Evolutionary conservation across 2,797 vertebrate genomes (phyloP).

Genomic region (Sebastes minor): DNA sequence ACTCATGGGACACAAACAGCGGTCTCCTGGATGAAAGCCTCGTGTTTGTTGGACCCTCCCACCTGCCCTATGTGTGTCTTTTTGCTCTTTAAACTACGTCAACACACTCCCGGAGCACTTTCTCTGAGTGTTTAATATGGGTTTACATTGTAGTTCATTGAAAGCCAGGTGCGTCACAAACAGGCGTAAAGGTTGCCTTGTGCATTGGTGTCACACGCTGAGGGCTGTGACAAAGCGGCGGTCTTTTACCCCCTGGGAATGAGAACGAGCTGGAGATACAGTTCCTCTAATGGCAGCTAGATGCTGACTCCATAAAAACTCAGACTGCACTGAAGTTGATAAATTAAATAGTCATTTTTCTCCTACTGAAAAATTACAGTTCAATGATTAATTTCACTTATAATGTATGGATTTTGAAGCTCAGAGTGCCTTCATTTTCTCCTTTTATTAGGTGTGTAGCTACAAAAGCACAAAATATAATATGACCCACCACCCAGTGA

Average conservation of each 20-base stretch:
- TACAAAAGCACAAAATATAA: neutral
- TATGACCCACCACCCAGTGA: neutral
- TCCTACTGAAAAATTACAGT: neutral
- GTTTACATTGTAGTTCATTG: too few relatives aligned
- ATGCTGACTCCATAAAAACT: conserved; percentile 12
- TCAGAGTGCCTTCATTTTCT: neutral
- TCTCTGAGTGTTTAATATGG: too few relatives aligned
- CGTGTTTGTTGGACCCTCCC: too few relatives aligned
- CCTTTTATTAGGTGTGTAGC: neutral
- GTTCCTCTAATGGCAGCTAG: neutral
- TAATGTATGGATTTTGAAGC: neutral
- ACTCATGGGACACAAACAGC: too few relatives aligned
- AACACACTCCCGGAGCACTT: too few relatives aligned
- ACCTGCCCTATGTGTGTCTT: too few relatives aligned
- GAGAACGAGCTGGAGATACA: neutral
- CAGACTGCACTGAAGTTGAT: neutral
- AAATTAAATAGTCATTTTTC: neutral
- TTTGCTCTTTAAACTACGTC: too few relatives aligned
- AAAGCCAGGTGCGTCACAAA: neutral
- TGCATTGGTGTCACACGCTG: neutral
- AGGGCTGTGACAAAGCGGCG: neutral
- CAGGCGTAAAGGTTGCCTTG: neutral
- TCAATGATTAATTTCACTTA: neutral
- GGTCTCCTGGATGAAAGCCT: too few relatives aligned
- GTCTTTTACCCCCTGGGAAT: neutral